A percentile compares a stretch with the other conserved stretches of the same genome.
phyloP scores from a whole-genome alignment of 92 coral and sea anemone genomes.

The Paramuricea clavata region DNA sequence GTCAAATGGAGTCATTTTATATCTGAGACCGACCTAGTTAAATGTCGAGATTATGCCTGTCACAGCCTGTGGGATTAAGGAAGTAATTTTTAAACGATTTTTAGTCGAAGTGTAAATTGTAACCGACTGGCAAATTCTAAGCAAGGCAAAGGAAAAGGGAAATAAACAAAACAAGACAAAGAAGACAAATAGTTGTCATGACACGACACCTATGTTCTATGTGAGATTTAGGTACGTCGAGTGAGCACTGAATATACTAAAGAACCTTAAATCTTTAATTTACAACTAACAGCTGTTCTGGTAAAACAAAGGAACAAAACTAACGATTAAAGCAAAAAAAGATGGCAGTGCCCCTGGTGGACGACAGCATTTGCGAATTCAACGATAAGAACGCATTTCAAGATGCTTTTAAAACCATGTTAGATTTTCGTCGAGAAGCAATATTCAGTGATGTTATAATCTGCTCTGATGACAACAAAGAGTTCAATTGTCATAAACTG shows the following conservation, averaged over 20 bases:
- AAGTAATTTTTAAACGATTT: no score
- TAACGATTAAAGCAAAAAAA: not conserved
- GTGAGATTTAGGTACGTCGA: not conserved
- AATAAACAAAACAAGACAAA: no score
- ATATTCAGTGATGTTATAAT: slow-evolving; percentile 86
- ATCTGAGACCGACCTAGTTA: not conserved
- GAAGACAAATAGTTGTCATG: no score
- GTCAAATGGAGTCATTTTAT: no score
- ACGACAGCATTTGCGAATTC: slow-evolving; percentile 64
- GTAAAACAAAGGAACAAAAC: not conserved
- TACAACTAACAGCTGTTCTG: no score
- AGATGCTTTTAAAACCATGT: slow-evolving; percentile 77
- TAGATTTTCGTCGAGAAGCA: slow-evolving; percentile 82
- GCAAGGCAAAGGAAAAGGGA: no score
- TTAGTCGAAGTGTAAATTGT: no score
- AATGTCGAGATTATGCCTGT: not conserved
- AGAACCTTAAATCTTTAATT: no score
- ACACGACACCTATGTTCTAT: no score
- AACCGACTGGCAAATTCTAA: no score
- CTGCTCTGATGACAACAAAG: slow-evolving; percentile 83
- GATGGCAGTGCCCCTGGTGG: not conserved
- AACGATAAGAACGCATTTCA: slow-evolving; percentile 77
- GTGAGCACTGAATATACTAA: not conserved
- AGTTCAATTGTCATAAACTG: slow-evolving; percentile 84
- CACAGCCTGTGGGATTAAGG: no score